Evolutionary conservation across 1,140 invertebrate species (phyloP), one percentile per base, ranked within the genome.

Genomic region (Pantala flavescens): DNA sequence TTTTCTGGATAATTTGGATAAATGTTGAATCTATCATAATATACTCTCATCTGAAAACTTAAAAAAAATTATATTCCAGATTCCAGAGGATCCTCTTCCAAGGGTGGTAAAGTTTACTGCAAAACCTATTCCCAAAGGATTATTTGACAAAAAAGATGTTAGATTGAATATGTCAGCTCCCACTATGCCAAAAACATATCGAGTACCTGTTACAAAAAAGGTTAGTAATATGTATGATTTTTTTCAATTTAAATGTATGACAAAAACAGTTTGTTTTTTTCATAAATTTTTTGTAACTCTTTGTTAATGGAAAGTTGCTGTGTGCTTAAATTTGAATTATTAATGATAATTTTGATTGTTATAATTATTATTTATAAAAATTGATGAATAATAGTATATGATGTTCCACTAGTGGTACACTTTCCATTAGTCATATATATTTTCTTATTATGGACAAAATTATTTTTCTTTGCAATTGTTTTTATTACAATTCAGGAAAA

Each of bases 1-100:
- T 43, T 14, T 14, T 43, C 71, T 10, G 73, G 43, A n/a, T 43
- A n/a, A 28, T 12, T 23, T 21, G 23, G 24, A 24, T 55, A 36
- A 16, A 55, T 70, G 23, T 73, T 73, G 16, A 73, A 78, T 73
- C 74, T 73, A 24, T 74, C 75, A 49, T 11, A 49, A 49, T 49
- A 16, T 16, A 49, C 10, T 49, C 16, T 9, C 16, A 11, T 49
- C 10, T 16, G 9, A 16, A 11, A 49, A 11, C 16, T 49, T 49
- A 11, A 9, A 49, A 49, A 16, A 11, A 49, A 49, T 63, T 63
- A 7, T 21, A 77, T 76, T 19, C 74, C 74, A 49, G 71, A 70
- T 36, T 43, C 71, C 12, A 24, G 28, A 71, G 42, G 21, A 36
- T n/a, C 70, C 43, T 71, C 76, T 16, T 19, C 49, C 49, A 7